These are phyloP conservation scores for Phengaris alcon DNA, from an alignment of 2,888 invertebrate genomes.

Conservation along the genomic window DNA sequence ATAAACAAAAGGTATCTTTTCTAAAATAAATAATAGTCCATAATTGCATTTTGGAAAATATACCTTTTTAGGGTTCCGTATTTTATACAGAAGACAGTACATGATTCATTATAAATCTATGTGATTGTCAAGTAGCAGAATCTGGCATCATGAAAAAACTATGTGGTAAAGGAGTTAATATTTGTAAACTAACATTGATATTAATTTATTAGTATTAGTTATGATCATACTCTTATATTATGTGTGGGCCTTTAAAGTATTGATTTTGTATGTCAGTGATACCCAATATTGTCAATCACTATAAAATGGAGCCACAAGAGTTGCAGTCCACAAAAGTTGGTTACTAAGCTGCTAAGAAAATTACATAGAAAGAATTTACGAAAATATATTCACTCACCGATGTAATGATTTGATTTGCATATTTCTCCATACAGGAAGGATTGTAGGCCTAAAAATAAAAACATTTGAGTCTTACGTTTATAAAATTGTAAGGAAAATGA, in stretches of 20 bases:
- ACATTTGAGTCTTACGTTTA: background rate
- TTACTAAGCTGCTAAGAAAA: background rate
- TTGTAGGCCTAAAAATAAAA: slow-evolving; percentile 77
- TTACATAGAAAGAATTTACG: background rate
- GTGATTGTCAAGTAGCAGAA: too few species aligned
- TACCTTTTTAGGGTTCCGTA: too few species aligned
- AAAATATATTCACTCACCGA: slow-evolving; percentile 63
- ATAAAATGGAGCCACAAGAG: background rate
- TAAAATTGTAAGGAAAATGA: background rate
- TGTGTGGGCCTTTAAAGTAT: background rate
- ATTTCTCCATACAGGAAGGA: slow-evolving; percentile 84
- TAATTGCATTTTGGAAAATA: too few species aligned
- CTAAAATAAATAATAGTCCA: too few species aligned
- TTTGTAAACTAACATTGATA: too few species aligned
- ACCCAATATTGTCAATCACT: background rate
- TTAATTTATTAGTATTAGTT: too few species aligned
- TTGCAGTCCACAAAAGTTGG: background rate
- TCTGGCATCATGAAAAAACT: too few species aligned
- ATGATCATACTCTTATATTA: background rate
- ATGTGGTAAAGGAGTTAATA: too few species aligned
- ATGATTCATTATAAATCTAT: too few species aligned
- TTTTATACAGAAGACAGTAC: too few species aligned
- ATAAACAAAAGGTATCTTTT: too few species aligned
- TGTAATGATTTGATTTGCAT: slow-evolving; percentile 85
- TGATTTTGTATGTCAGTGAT: background rate